A percentile compares a stretch with the other conserved stretches of the same genome.
phyloP scores from a whole-genome alignment of 2,113 vertebrate genomes.

The Coturnix japonica region DNA sequence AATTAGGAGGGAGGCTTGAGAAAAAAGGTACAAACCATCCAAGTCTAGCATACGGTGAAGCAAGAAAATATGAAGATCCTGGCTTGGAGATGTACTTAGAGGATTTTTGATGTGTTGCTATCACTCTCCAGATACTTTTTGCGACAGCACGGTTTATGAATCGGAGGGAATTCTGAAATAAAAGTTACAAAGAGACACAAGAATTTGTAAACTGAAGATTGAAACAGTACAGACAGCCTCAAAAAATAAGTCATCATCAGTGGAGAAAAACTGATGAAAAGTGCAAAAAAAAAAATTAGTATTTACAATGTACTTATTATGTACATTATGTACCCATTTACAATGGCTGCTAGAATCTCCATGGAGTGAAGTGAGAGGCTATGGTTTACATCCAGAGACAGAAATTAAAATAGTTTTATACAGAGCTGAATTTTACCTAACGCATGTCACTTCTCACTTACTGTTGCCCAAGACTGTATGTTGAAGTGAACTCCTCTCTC shows the following conservation, averaged over 20 bases:
- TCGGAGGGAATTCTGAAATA: conserved; percentile 70
- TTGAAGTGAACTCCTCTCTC: conserved; percentile 76
- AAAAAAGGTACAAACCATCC: conserved; percentile 77
- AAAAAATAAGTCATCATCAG: neutral
- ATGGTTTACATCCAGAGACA: neutral
- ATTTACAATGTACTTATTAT: neutral
- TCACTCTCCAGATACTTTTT: neutral
- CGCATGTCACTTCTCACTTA: conserved; percentile 49
- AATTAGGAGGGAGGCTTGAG: neutral
- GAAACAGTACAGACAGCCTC: neutral
- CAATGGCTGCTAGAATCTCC: neutral
- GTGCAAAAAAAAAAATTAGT: neutral
- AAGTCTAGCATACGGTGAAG: conserved; percentile 75
- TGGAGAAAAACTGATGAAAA: neutral
- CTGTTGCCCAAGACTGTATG: conserved; percentile 73
- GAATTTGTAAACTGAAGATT: neutral
- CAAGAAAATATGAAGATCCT: conserved; percentile 73
- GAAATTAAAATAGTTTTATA: neutral
- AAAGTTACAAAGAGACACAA: neutral
- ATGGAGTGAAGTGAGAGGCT: neutral
- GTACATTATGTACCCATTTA: neutral
- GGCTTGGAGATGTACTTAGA: conserved; percentile 68
- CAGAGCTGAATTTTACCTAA: neutral
- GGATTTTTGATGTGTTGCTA: neutral
- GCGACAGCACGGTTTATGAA: conserved; percentile 58